Conservation (phyloP, 2,888 invertebrate genomes). For the Nomada fabriciana region DNA sequence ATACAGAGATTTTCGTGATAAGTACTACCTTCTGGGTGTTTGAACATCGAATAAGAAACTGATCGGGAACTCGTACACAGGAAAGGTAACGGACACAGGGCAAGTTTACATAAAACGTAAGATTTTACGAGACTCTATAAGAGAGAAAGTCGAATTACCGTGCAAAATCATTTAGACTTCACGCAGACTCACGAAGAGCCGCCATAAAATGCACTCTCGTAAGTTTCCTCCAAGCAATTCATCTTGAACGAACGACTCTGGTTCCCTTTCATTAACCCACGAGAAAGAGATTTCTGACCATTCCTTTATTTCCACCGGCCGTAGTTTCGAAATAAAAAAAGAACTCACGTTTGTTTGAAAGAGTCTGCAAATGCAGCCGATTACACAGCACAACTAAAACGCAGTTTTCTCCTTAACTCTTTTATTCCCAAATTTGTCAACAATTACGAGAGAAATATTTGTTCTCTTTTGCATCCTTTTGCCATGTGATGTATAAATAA, state of each 20-base stretch:
- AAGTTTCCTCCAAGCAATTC: slow-evolving; percentile 42
- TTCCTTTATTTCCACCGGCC: slow-evolving; percentile 2
- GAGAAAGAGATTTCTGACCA: slow-evolving; percentile 13
- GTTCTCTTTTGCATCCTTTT: too few relatives aligned
- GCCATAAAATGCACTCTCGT: slow-evolving; percentile 43
- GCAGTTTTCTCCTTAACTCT: neutral
- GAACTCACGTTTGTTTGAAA: neutral
- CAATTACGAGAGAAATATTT: neutral
- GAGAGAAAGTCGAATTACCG: slow-evolving; percentile 65
- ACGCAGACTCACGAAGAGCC: slow-evolving; percentile 31
- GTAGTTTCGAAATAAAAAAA: neutral
- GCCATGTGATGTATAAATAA: too few relatives aligned
- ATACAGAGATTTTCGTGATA: neutral
- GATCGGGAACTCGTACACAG: neutral
- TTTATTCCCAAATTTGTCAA: neutral
- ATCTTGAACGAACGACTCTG: slow-evolving; percentile 34
- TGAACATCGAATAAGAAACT: neutral
- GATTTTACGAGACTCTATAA: slow-evolving; percentile 60
- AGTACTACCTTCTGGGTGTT: too few relatives aligned
- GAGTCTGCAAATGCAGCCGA: neutral
- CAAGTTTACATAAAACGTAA: slow-evolving; percentile 58
- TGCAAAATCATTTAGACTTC: slow-evolving; percentile 62
- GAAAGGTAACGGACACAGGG: slow-evolving; percentile 24
- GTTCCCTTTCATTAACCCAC: slow-evolving; percentile 52
- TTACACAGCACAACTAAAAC: neutral